Evolutionary conservation across 2,888 invertebrate species (phyloP).

Genomic region (Druceiella hillmani): DNA sequence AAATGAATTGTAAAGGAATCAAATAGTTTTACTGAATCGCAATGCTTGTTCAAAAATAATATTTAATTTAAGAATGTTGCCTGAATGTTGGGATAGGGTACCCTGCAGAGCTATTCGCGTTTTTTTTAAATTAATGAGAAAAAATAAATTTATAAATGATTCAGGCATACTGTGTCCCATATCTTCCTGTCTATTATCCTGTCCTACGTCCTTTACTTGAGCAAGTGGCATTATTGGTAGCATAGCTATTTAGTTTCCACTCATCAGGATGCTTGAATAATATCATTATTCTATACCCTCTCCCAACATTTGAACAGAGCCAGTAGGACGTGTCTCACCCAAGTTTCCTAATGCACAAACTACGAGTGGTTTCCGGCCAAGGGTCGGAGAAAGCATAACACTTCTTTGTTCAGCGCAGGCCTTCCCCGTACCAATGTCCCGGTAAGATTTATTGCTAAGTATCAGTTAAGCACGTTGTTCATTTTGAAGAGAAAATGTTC

Average conservation of each 20-base stretch:
- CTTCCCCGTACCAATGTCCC: conserved; percentile 64
- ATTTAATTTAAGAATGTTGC: conserved; percentile 45
- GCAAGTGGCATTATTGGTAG: no score
- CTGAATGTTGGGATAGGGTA: conserved; percentile 99
- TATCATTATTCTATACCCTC: conserved; percentile 33
- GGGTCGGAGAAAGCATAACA: conserved; percentile 47
- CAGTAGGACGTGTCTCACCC: conserved; percentile 61
- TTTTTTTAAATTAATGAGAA: no score
- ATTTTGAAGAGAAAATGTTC: conserved; percentile 2
- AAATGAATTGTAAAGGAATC: no score
- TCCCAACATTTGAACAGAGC: conserved; percentile 59
- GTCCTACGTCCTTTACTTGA: no score
- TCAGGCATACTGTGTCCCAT: no score
- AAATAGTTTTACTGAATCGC: no score
- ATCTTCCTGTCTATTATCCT: no score
- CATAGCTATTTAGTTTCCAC: no score
- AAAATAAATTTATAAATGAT: no score
- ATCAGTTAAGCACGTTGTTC: no score
- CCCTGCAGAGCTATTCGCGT: conserved; percentile 63
- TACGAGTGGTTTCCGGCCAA: conserved; percentile 59
- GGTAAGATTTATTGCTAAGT: conserved; percentile 62
- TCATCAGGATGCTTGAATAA: no score
- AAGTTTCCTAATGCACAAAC: conserved; percentile 56
- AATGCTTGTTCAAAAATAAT: conserved; percentile 3
- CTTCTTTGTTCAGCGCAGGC: conserved; percentile 67